phyloP scores from a whole-genome alignment of 1,140 invertebrate species.

The Neodiprion virginianus region DNA sequence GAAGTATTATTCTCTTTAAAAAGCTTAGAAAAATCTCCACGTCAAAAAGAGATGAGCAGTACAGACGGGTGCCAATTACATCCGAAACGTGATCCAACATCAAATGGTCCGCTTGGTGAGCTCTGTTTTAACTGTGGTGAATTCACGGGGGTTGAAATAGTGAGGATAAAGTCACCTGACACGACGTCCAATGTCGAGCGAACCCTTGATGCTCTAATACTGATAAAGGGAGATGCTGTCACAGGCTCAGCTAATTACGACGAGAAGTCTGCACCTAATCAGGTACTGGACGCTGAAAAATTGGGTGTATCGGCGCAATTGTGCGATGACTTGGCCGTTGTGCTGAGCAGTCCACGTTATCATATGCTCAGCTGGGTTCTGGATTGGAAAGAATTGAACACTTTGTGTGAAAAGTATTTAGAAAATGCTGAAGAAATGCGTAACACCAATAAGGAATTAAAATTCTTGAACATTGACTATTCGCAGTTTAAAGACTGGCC shows the following conservation, averaged over 20 bases:
- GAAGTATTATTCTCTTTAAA: no score
- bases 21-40: not conserved
- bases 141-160: conserved; percentile 36
- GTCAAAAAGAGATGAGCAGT: not conserved
- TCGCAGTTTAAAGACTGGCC: conserved; percentile 68
- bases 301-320: conserved; percentile 66
- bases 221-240: conserved; percentile 54
- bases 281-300: conserved; percentile 60
- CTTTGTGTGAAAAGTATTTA: conserved; percentile 67
- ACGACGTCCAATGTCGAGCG: conserved; percentile 42
- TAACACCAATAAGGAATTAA: conserved; percentile 67
- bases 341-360: conserved; percentile 68
- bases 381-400: conserved; percentile 66
- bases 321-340: conserved; percentile 68
- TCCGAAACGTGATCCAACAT: conserved; percentile 27
- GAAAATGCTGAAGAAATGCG: conserved; percentile 66
- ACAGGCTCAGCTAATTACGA: conserved; percentile 60
- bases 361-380: conserved; percentile 69
- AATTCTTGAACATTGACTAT: conserved; percentile 72
- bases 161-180: conserved; percentile 13
- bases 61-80: conserved; percentile 43
- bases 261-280: conserved; percentile 57
- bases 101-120: conserved; percentile 34
- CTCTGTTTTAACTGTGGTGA: conserved; percentile 49
- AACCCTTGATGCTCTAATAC: conserved; percentile 54